Evolutionary conservation across 2,888 invertebrate genomes (phyloP), one percentile per base, ranked within the genome.

Genomic region (Boloria euphrosyne): DNA sequence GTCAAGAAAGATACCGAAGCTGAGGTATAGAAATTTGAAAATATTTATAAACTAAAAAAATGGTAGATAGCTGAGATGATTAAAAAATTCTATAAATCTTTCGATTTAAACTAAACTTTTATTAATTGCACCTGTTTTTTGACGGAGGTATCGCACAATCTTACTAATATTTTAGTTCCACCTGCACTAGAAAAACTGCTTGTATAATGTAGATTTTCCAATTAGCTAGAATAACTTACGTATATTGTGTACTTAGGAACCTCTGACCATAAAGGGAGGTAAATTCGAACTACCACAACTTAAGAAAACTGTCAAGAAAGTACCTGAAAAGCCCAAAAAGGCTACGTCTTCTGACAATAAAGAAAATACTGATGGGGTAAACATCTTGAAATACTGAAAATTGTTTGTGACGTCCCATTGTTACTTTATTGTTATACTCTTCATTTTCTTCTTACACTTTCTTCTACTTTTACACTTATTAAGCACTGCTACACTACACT

Each of bases 231-330:
- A 82, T 81, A 82, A 80, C 80, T 79, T 84, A 14, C 38, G 14
- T 55, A 80, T 74, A 76, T 83, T 88, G 82, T 85, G 83, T 89
- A 73, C 80, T 73, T 90, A 92, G 92, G 90, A 85, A 73, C 90
- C 89, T 79, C 80, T 91, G 80, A 75, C 83, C 75, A 86, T 87
- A 78, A 87, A 87, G 77, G 90, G 83, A 78, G 91, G 91, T 84
- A 92, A 84, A 86, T 91, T 92, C 71, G 89, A 90, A 83, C 85
- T 83, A 70, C 92, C 92, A 72, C 84, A 89, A 73, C 89, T 91
- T 74, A 92, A 90, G 89, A 93, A 88, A 90, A 86, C 82, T 74
- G 80, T 80, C 72, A 90, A 84, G 87, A 89, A 85, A 80, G 78
- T 82, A 66, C 79, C 81, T 74, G 87, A 87, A 71, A 82, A 86